phyloP scores from a whole-genome alignment of 2,797 vertebrate genomes.

The Danio choprae region DNA sequence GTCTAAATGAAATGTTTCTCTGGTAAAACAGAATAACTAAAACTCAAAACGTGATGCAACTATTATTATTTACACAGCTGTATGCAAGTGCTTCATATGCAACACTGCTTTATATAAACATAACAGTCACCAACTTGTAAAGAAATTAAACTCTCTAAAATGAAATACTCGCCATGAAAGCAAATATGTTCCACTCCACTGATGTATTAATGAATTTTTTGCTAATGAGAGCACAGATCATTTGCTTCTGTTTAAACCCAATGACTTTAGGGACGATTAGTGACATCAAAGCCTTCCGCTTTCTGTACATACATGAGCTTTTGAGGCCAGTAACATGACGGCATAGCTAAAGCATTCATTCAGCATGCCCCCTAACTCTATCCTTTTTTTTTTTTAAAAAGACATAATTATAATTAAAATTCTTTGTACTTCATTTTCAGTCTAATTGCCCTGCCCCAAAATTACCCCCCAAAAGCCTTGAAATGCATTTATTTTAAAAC shows the following conservation, averaged over 20 bases:
- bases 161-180: slow-evolving; percentile 12
- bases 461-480: neutral
- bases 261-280: slow-evolving; percentile 54
- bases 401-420: neutral
- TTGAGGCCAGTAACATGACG: slow-evolving; percentile 38
- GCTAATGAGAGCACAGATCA: slow-evolving; percentile 46
- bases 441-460: neutral
- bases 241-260: slow-evolving; percentile 59
- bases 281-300: slow-evolving; percentile 56
- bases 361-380: neutral
- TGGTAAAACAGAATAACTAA: slow-evolving; percentile 7
- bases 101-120: neutral
- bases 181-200: slow-evolving; percentile 15
- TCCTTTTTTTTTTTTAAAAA: neutral
- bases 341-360: slow-evolving; percentile 40
- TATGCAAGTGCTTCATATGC: neutral
- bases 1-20: slow-evolving; percentile 24
- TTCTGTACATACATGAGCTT: slow-evolving; percentile 57
- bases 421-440: neutral
- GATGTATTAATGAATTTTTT: slow-evolving; percentile 49
- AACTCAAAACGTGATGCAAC: neutral
- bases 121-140: neutral
- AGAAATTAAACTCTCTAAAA: neutral
- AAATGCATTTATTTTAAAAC: neutral
- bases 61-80: neutral